Evolutionary conservation across 1,140 invertebrate species (phyloP), one percentile per base, ranked within the genome.

Genomic region (Rhopalosiphum maidis): DNA sequence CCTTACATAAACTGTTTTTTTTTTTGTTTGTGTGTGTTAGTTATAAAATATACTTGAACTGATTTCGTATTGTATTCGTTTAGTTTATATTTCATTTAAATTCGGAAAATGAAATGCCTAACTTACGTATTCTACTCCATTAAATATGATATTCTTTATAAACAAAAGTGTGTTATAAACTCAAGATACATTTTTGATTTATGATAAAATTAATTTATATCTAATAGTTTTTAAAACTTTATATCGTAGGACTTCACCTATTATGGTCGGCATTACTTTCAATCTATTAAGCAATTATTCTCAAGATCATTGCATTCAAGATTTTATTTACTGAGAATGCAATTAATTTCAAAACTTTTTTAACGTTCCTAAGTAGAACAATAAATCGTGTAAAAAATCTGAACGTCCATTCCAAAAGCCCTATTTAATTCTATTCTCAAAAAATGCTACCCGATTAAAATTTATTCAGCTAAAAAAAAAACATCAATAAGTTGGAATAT

Each of bases 261-360:
- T 83, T 83, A 48, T 83, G 9, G 46, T 37, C 11, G 46, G 68
- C 68, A 43, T 92, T 92, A 83, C 51, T 92, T 92, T 92, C 91
- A 83, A 92, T 92, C 91, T 92, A 92, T 92, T 92, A 92, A 92
- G 83, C 68, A 92, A 92, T 92, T 83, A 92, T 92, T 91, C 35
- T 25, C 91, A 46, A 37, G 77, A 35, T 82, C 91, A 85, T 92
- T 48, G 91, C 25, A 21, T 54, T 92, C 60, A 35, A 83, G 91
- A 92, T 48, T 92, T 51, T 89, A 89, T 89, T n/a, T 55, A 82
- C 68, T 2, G 43, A 18, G 68, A 82, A n/a, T 77, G 60, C 68
- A 82, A 92, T 92, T 92, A 83, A 51, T 48, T 92, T 54, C 46
- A 83, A 92, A 83, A 35, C 35, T 92, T 92, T 92, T 92, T 91